Base-by-base conservation (phyloP, 2,888 invertebrate genomes). In the Acanthosepion esculentum region DNA sequence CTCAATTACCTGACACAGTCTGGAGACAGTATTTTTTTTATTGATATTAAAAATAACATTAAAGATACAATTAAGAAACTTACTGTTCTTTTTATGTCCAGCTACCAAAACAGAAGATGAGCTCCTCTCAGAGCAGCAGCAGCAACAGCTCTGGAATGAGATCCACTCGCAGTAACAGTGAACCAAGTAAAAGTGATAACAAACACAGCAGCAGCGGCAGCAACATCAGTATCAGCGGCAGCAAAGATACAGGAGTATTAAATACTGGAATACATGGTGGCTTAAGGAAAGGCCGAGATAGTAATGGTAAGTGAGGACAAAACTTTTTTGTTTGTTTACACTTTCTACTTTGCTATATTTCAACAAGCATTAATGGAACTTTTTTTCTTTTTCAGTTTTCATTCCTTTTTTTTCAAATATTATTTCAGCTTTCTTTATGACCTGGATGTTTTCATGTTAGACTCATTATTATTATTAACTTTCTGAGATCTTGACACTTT, bases 111-210 rank as follows among this genome's bases (percentile, higher is more conserved):
- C 78, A 78, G n/a, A 78, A 78, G 78, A 78, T 33, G n/a, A 33
- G 78, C 78, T 78, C 78, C 78, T 78, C 78, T 78, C 78, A 78
- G 78, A 33, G 78, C 78, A 78, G 5, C n/a, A 78, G 15, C n/a
- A 78, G 3, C n/a, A 78, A 78, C 78, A 78, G 26, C 29, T 78
- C 78, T 78, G 78, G 78, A n/a, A 78, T 78, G n/a, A 93, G 53
- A 93, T 93, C 93, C 29, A 53, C 93, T 93, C 93, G 93, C 48
- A 93, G 93, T 93, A 93, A 93, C 93, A 93, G 53, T 53, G 93
- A 93, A 93, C n/a, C 93, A 48, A 93, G 53, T 53, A 93, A 93
- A 93, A 53, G 48, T 93, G 93, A 93, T 53, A 93, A 93, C 33
- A 93, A 93, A 93, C 93, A 93, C 93, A 93, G 53, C 48, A 48